Evolutionary conservation across 1,140 invertebrate species (phyloP), one percentile per base, ranked within the genome.

Genomic region (Odontomachus brunneus): DNA sequence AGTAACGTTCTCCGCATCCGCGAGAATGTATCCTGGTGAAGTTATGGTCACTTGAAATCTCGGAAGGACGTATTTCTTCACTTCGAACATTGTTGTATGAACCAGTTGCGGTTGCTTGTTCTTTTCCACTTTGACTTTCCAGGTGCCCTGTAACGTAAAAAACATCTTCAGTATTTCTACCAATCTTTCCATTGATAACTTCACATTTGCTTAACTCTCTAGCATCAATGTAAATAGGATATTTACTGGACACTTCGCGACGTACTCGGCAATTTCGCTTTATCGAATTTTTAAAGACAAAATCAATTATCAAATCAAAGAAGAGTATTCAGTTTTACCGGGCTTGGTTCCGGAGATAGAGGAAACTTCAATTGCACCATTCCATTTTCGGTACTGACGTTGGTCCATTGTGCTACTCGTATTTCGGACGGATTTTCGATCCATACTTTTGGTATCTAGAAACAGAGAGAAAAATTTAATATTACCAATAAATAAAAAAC

Each of bases 21-120:
- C 93, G 53, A 96, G 93, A 48, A 96, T 95, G 53, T 94, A 96
- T 53, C 94, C 92, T 0, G 96, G 96, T 17, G 95, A 93, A n/a
- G 94, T 93, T 14, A 97, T 93, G 0, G 94, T 95, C 0, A 97
- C 95, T 92, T 96, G 95, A 85, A 96, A 97, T 84, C 96, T 95
- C 7, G 96, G 96, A 14, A 97, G 90, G 48, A 96, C 94, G 85
- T 96, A 96, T 89, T 96, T 95, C 33, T 94, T 94, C 7, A 96
- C 95, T 82, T 95, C 94, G 84, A 96, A 96, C 0, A 84, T 88
- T 17, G 94, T 94, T 19, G 93, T 91, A 74, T 94, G 90, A 17
- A 93, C 82, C 24, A 93, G n/a, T n/a, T 93, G 89, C 0, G 90
- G 89, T 24, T 91, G 74, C 73, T 88, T 91, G 85, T 93, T 91